These are phyloP conservation scores for Protosalanx chinensis DNA, from an alignment of 2,797 vertebrate species.

Conservation along the genomic window DNA sequence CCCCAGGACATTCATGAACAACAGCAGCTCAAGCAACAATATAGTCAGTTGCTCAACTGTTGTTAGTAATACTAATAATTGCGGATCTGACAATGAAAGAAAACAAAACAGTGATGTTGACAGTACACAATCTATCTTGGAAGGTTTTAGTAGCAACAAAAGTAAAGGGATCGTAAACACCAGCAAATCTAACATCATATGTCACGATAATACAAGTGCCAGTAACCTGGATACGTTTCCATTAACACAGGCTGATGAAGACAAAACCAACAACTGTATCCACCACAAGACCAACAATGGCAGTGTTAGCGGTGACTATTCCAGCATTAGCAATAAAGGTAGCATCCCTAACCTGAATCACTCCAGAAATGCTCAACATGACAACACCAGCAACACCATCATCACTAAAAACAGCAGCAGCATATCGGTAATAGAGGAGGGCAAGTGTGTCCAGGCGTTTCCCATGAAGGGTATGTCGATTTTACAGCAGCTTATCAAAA, in stretches of 20 bases:
- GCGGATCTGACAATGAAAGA: slow-evolving; percentile 48
- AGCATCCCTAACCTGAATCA: slow-evolving; percentile 61
- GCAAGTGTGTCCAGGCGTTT: slow-evolving; percentile 67
- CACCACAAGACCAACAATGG: slow-evolving; percentile 73
- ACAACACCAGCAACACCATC: slow-evolving; percentile 69
- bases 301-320: slow-evolving; percentile 60
- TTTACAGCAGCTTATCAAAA: slow-evolving; percentile 68
- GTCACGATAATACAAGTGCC: slow-evolving; percentile 58
- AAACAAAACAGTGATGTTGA: slow-evolving; percentile 52
- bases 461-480: slow-evolving; percentile 69
- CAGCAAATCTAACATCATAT: slow-evolving; percentile 66
- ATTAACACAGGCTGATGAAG: slow-evolving; percentile 32
- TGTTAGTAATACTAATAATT: slow-evolving; percentile 67
- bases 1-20: slow-evolving; percentile 48
- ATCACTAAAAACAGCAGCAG: slow-evolving; percentile 59
- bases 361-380: slow-evolving; percentile 67
- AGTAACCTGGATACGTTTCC: slow-evolving; percentile 51
- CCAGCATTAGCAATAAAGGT: slow-evolving; percentile 61
- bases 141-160: slow-evolving; percentile 53
- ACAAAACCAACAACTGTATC: slow-evolving; percentile 52
- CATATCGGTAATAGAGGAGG: slow-evolving; percentile 56
- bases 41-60: slow-evolving; percentile 48
- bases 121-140: slow-evolving; percentile 43
- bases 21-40: slow-evolving; percentile 54
- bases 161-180: slow-evolving; percentile 63